Conservation (phyloP, 2,113 vertebrate genomes). For the Thamnophis sirtalis region DNA sequence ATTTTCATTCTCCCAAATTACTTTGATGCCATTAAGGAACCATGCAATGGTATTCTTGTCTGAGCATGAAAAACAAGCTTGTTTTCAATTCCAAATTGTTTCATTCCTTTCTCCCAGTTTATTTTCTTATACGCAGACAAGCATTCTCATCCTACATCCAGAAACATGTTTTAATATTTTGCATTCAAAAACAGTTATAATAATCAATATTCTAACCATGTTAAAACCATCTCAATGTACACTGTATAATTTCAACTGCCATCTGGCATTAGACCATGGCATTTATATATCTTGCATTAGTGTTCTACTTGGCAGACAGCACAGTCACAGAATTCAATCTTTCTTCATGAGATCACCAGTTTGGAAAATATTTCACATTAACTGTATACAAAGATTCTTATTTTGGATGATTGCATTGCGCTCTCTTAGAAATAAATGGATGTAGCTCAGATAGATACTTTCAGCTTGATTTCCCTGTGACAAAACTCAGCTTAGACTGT, state of each 20-base stretch:
- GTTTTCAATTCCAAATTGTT: background rate
- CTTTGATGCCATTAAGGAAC: background rate
- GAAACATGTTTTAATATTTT: background rate
- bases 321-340: background rate
- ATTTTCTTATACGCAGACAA: background rate
- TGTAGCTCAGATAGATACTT: background rate
- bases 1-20: background rate
- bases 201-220: background rate
- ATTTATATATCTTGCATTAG: background rate
- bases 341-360: background rate
- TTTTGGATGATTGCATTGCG: background rate
- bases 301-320: background rate
- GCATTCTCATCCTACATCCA: background rate
- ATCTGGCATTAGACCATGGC: background rate
- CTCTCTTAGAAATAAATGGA: background rate
- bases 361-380: background rate
- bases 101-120: background rate
- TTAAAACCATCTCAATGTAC: background rate
- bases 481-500: background rate
- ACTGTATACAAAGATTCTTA: background rate
- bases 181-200: background rate
- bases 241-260: constrained; percentile 3
- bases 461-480: background rate
- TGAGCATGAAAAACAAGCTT: background rate
- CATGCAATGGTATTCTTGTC: background rate